phyloP scores from a whole-genome alignment of 2,113 vertebrate genomes.

The Petromus typicus region DNA sequence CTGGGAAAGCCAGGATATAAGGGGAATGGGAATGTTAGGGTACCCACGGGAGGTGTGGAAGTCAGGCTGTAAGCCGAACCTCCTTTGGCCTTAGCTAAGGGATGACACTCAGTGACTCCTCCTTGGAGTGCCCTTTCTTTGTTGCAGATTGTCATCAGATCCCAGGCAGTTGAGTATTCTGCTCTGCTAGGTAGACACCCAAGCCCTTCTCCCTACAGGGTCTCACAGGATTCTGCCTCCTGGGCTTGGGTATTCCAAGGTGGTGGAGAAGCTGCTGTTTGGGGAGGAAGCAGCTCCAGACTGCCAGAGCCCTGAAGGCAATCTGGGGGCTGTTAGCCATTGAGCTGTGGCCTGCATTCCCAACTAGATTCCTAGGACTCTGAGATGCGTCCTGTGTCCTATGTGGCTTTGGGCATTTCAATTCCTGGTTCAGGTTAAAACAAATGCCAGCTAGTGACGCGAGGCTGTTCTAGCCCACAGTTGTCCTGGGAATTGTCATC shows the following conservation, averaged over 20 bases:
- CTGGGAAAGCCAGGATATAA: not conserved
- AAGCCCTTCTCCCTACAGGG: not conserved
- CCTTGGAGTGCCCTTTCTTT: not conserved
- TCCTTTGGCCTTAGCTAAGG: not conserved
- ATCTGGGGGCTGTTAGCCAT: not conserved
- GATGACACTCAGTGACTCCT: slow-evolving; percentile 71
- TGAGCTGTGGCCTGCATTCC: not conserved
- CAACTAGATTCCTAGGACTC: not conserved
- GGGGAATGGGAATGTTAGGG: rapidly evolving
- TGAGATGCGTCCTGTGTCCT: not conserved
- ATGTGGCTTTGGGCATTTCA: not conserved
- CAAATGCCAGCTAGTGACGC: not conserved
- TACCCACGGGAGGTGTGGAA: not conserved
- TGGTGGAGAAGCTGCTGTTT: not conserved
- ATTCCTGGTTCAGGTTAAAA: not conserved
- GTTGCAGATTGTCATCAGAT: not conserved
- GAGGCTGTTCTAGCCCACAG: not conserved
- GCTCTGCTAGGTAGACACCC: not conserved
- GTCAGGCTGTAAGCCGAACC: not conserved
- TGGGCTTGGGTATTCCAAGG: not conserved
- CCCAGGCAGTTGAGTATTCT: not conserved
- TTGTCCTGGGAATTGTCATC: not conserved
- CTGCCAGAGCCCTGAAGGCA: not conserved
- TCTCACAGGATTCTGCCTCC: not conserved
- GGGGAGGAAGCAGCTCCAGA: not conserved